These are phyloP conservation scores for Galbula dea DNA, from an alignment of 2,113 vertebrate species.

Conservation along the genomic window DNA sequence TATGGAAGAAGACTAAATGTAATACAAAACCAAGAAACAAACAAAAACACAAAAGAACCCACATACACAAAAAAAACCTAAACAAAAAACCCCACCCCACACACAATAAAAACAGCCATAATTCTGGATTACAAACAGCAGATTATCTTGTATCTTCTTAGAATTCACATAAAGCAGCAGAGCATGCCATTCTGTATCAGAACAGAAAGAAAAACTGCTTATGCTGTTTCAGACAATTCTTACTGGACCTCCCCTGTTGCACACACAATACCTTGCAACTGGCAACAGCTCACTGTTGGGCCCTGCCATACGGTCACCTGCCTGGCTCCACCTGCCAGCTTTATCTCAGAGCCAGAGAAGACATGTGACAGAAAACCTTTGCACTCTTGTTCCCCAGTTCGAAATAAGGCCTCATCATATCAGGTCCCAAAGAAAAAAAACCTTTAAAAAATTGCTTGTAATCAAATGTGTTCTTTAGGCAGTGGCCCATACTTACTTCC, in stretches of 20 bases:
- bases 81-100: not conserved
- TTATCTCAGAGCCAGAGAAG: not conserved
- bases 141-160: not conserved
- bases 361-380: not conserved
- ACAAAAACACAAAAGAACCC: too few relatives aligned
- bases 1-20: not conserved
- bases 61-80: not conserved
- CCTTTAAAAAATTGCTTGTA: not conserved
- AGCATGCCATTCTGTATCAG: not conserved
- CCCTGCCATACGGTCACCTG: not conserved
- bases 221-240: not conserved
- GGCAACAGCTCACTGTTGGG: not conserved
- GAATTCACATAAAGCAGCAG: not conserved
- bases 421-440: not conserved
- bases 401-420: not conserved
- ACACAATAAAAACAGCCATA: not conserved
- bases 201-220: not conserved
- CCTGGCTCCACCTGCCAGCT: not conserved
- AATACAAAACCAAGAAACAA: not conserved
- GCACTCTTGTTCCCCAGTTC: not conserved
- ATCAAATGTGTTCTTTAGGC: not conserved
- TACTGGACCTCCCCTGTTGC: not conserved
- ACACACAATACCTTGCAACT: not conserved
- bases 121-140: not conserved
- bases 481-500: not conserved